phyloP scores from a whole-genome alignment of 2,113 vertebrate genomes.

The Circaetus cinerascens region DNA sequence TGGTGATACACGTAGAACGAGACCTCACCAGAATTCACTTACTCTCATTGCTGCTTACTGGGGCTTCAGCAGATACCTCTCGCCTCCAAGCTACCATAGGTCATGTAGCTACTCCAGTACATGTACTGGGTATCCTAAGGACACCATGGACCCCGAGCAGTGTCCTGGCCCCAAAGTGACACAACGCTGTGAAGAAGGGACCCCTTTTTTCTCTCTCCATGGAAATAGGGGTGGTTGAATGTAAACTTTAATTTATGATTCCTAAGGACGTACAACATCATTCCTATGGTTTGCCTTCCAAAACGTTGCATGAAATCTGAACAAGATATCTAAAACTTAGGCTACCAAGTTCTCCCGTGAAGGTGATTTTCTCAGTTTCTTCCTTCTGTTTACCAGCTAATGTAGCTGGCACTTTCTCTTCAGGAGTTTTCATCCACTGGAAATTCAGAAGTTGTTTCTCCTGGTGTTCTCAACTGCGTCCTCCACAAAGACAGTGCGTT shows the following conservation, averaged over 20 bases:
- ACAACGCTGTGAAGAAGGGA: not conserved
- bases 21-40: not conserved
- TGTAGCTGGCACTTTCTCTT: not conserved
- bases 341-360: not conserved
- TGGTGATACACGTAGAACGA: not conserved
- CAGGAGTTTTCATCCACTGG: not conserved
- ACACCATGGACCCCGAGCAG: not conserved
- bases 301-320: not conserved
- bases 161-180: not conserved
- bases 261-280: not conserved
- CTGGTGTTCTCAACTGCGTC: not conserved
- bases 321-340: not conserved
- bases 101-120: not conserved
- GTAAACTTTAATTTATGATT: not conserved
- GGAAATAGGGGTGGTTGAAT: not conserved
- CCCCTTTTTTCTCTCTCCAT: not conserved
- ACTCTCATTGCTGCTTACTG: not conserved
- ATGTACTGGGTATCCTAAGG: not conserved
- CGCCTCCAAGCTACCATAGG: accelerated
- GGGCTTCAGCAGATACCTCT: not conserved
- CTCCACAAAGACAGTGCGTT: not conserved
- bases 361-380: not conserved
- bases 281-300: not conserved
- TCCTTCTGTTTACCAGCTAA: not conserved
- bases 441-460: not conserved